These are phyloP conservation scores for Silurus aristotelis DNA, from an alignment of 2,797 vertebrate genomes.

Conservation along the genomic window DNA sequence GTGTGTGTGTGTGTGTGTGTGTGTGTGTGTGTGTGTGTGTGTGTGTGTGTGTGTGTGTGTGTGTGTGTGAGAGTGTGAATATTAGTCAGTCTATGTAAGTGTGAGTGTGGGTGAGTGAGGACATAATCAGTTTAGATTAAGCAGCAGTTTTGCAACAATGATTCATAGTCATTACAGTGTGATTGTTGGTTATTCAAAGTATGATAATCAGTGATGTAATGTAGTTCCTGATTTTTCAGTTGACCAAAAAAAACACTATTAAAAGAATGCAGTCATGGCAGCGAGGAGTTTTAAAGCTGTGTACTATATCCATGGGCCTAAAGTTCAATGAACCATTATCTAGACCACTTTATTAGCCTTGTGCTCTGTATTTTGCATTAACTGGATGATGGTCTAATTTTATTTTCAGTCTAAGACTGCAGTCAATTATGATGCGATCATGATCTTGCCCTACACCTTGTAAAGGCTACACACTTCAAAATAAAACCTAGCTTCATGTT, in stretches of 20 bases:
- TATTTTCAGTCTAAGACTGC: neutral
- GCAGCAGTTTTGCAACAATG: conserved; percentile 20
- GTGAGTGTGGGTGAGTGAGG: too few species aligned
- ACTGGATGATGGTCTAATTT: neutral
- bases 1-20: neutral
- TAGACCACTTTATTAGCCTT: neutral
- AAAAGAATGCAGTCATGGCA: neutral
- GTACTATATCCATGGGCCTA: neutral
- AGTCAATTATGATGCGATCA: neutral
- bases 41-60: neutral
- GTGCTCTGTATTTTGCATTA: neutral
- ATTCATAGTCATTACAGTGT: conserved; percentile 8
- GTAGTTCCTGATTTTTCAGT: neutral
- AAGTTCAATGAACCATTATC: neutral
- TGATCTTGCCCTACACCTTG: neutral
- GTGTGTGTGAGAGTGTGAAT: too few species aligned
- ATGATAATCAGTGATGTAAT: neutral
- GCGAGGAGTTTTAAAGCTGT: neutral
- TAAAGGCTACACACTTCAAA: neutral
- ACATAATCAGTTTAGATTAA: neutral
- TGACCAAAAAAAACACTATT: neutral
- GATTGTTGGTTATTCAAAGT: neutral
- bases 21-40: too few species aligned
- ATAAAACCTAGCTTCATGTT: neutral
- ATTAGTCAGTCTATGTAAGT: too few species aligned